Conservation (phyloP, 2,888 invertebrate genomes). For the Drosophila barbarae region DNA sequence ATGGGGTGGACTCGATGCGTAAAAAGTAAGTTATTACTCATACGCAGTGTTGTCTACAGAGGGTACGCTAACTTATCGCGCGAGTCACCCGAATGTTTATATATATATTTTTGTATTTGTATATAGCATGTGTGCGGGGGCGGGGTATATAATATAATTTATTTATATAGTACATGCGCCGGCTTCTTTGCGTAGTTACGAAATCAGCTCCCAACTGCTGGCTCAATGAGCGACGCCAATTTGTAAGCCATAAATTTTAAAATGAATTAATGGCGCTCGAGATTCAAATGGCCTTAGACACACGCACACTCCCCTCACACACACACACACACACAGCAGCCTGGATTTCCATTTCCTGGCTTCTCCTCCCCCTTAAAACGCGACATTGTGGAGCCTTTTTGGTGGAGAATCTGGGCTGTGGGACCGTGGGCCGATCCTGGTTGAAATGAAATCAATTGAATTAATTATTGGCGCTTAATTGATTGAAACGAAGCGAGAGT, state of each 20-base stretch:
- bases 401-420: not conserved
- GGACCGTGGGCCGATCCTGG: slow-evolving; percentile 19
- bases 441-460: slow-evolving; percentile 76
- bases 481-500: slow-evolving; percentile 73
- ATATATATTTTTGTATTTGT: not conserved
- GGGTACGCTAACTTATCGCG: not conserved
- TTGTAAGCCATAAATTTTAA: slow-evolving; percentile 73
- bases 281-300: slow-evolving; percentile 68
- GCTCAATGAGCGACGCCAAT: slow-evolving; percentile 54
- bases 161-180: slow-evolving; percentile 8
- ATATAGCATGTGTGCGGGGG: not conserved
- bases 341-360: not conserved
- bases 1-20: not conserved
- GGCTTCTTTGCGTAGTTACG: not conserved
- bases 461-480: slow-evolving; percentile 78
- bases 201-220: slow-evolving; percentile 9
- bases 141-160: not conserved
- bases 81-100: not conserved
- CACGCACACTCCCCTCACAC: not conserved
- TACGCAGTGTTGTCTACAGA: slow-evolving; percentile 8
- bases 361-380: slow-evolving; percentile 2
- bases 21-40: slow-evolving; percentile 9
- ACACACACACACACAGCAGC: slow-evolving; percentile 10
- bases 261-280: slow-evolving; percentile 72
- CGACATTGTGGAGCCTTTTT: slow-evolving; percentile 24